Base-by-base conservation (phyloP, 2,888 invertebrate genomes). In the Galerucella calmariensis region DNA sequence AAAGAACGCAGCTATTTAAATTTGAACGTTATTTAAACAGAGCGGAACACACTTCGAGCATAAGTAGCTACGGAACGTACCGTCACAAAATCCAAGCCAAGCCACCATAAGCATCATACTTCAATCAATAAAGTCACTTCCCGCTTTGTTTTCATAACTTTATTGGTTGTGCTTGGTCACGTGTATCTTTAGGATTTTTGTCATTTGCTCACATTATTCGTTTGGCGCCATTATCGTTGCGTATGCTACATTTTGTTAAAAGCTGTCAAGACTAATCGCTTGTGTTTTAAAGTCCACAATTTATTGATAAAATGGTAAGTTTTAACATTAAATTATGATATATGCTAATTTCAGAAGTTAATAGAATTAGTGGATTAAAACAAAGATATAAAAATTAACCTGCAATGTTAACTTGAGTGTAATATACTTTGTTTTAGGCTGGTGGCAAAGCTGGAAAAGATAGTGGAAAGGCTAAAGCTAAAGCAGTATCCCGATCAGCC, bases 381-480 rank as follows among this genome's bases (percentile, higher is more conserved):
- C 8, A 12, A 20, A 11, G 20, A 11, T 27, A 27, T 16, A 35
- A 35, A 56, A 27, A 35, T 27, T 27, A 61, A 27, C 27, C 24
- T 41, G 58, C 12, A 48, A n/a, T 51, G 20, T 63, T 12, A 27
- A 16, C 46, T 35, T 61, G 35, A 51, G 46, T 46, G 59, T 46
- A 44, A 72, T 58, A 67, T 71, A 41, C 58, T 58, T 58, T 88
- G 89, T 91, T 91, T 88, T 91, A 96, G 99, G 98, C 99, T 92
- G 99, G 99, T 89, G 99, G 99, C 88, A 99, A 99, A 95, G 99
- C 99, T 90, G 99, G 99, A 87, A 99, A 99, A 92, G 99, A 99
- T 92, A 98, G 98, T 80, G 99, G 99, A 86, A 99, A 99, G 92
- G 97, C 98, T 73, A 98, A 98, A 91, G 97, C 97, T 81, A 99